These are phyloP conservation scores for Oscheius sp. DNA, from an alignment of 2,888 invertebrate species.

Conservation along the genomic window DNA sequence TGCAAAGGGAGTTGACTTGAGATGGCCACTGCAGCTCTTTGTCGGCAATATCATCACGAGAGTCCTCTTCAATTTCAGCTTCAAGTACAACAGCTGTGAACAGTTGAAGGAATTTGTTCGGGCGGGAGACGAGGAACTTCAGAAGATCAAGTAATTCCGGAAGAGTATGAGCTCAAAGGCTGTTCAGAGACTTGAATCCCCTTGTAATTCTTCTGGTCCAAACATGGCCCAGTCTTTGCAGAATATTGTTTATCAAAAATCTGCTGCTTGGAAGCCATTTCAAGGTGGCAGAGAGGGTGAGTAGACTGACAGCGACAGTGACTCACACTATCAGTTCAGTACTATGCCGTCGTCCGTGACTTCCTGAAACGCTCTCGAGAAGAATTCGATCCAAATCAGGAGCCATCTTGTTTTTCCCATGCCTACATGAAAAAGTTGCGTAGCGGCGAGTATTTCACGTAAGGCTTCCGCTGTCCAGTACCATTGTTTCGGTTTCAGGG, in stretches of 20 bases:
- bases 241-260: not conserved
- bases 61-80: slow-evolving; percentile 50
- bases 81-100: slow-evolving; percentile 37
- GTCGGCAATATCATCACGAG: slow-evolving; percentile 53
- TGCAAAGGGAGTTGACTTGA: slow-evolving; percentile 40
- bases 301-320: no score
- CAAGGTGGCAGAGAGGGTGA: no score
- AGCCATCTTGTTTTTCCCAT: slow-evolving; percentile 47
- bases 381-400: slow-evolving; percentile 30
- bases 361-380: slow-evolving; percentile 36
- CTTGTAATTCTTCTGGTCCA: not conserved
- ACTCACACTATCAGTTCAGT: slow-evolving; percentile 27
- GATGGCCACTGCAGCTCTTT: slow-evolving; percentile 50
- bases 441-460: not conserved
- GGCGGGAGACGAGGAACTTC: not conserved
- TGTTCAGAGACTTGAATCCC: no score
- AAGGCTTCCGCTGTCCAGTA: no score
- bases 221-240: slow-evolving; percentile 35
- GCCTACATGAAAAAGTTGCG: slow-evolving; percentile 44
- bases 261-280: slow-evolving; percentile 12
- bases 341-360: slow-evolving; percentile 33
- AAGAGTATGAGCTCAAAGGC: no score
- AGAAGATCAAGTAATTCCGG: not conserved
- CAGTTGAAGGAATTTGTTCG: slow-evolving; percentile 42
- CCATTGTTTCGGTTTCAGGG: not conserved